Base-by-base conservation (phyloP, 2,113 vertebrate species). In the Heterocephalus glaber region DNA sequence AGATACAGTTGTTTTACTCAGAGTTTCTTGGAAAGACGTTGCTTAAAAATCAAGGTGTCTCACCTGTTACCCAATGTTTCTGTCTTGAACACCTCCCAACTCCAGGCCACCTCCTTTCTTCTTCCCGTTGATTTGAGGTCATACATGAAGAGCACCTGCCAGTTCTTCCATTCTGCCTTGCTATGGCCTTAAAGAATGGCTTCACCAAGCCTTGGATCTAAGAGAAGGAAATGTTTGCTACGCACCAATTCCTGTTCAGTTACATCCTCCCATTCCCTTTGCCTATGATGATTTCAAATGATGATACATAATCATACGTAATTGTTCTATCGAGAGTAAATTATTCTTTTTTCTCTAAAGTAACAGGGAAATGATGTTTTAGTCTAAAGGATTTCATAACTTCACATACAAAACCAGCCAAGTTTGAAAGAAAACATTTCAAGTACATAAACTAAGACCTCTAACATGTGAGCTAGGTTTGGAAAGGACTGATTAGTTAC, bases 311-410 rank as follows among this genome's bases (percentile, higher is more conserved):
- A 35, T 92, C 52, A n/a, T 35, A 16, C 30, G 54, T 65, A 66
- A 44, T 12, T 33, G 84, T 85, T 77, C n/a, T 47, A 80, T 49
- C 90, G n/a, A 93, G 65, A 87, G 22, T 11, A 94, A 76, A 10
- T 17, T 11, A 70, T 84, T 61, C 49, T 86, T 89, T 58, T 68
- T 72, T 28, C 88, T 7, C 54, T 87, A 74, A 96, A 97, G 47
- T n/a, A 65, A 87, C 94, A 94, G 52, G 54, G 28, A 94, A 93
- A 89, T 60, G 84, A 72, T 66, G 85, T 47, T 52, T 89, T 89
- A 8, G 63, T 80, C 54, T 54, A 93, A 92, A 87, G n/a, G 54
- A 85, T 94, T 97, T 96, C 76, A 88, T 87, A 96, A 89, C 90
- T 61, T 90, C 65, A 81, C 26, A 41, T 49, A 7, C 13, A 66